phyloP scores from a whole-genome alignment of 2,888 invertebrate genomes.

The Eupeodes luniger region DNA sequence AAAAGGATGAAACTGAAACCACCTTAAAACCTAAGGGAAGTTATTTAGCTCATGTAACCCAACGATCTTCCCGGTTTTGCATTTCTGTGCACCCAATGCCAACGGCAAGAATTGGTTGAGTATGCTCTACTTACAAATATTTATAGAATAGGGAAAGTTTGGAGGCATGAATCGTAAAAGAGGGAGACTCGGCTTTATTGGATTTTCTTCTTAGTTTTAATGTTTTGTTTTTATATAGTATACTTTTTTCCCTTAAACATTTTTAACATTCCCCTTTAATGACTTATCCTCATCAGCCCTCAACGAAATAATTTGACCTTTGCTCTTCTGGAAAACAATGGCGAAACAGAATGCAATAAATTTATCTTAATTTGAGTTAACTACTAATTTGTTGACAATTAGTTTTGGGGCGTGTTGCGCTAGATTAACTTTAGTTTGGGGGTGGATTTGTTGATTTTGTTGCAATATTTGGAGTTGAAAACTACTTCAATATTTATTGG shows the following conservation, averaged over 20 bases:
- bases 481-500: constrained; percentile 31
- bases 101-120: constrained; percentile 22
- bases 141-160: constrained; percentile 16
- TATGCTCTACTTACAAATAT: constrained; percentile 9
- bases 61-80: constrained; percentile 35
- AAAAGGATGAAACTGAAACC: constrained; percentile 41
- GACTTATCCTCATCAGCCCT: not conserved
- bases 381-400: constrained; percentile 37
- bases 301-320: constrained; percentile 7
- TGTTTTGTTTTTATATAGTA: not conserved
- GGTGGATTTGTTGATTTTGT: not conserved
- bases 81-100: not conserved
- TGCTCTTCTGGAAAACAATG: constrained; percentile 4
- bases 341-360: constrained; percentile 33
- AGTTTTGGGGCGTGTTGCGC: constrained; percentile 20
- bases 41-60: constrained; percentile 53
- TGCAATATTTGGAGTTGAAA: not conserved
- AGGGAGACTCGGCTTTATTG: not conserved
- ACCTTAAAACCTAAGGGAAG: constrained; percentile 23
- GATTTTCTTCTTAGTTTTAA: not conserved
- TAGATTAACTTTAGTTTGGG: constrained; percentile 7
- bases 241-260: not conserved
- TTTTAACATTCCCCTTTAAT: constrained; percentile 20
- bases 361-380: constrained; percentile 24
- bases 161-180: constrained; percentile 9